Percentiles rank a stretch among this genome's conserved stretches.
Evolutionary conservation across 2,113 vertebrate genomes (phyloP).

Genomic region (Anoplopoma fimbria): DNA sequence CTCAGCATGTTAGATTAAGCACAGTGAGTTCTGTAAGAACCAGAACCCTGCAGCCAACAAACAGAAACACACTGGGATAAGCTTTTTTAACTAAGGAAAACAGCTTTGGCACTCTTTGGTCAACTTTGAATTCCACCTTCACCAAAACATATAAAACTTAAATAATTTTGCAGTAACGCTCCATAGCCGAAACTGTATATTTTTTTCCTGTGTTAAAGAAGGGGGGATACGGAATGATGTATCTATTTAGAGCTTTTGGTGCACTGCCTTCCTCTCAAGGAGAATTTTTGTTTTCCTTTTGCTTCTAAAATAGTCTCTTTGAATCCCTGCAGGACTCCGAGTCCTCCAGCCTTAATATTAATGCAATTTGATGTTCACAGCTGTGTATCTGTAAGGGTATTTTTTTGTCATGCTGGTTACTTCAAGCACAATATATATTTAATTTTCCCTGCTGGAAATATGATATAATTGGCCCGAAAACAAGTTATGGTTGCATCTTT

Average conservation of each 20-base stretch:
- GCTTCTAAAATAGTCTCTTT: conserved; percentile 70
- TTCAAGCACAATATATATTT: conserved; percentile 53
- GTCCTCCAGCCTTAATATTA: conserved; percentile 64
- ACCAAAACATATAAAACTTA: conserved; percentile 24
- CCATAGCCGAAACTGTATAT: background rate
- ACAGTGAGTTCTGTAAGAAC: conserved; percentile 14
- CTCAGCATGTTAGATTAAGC: conserved; percentile 50
- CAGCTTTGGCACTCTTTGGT: conserved; percentile 13
- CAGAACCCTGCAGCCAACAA: conserved; percentile 14
- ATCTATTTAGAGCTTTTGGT: conserved; percentile 62
- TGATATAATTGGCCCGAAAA: conserved; percentile 48
- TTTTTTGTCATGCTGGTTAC: conserved; percentile 59
- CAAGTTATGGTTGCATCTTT: conserved; percentile 26
- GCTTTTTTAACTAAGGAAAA: background rate
- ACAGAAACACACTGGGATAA: background rate
- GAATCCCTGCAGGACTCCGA: conserved; percentile 59
- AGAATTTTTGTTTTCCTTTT: conserved; percentile 71
- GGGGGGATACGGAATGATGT: background rate
- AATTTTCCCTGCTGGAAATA: conserved; percentile 41
- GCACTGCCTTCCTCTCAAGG: conserved; percentile 43
- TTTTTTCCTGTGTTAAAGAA: background rate
- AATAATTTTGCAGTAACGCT: conserved; percentile 31
- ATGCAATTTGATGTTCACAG: conserved; percentile 77
- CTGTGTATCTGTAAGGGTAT: conserved; percentile 69
- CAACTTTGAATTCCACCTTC: conserved; percentile 29